phyloP scores from a whole-genome alignment of 2,797 vertebrate species.

The Bradypodion ventrale region DNA sequence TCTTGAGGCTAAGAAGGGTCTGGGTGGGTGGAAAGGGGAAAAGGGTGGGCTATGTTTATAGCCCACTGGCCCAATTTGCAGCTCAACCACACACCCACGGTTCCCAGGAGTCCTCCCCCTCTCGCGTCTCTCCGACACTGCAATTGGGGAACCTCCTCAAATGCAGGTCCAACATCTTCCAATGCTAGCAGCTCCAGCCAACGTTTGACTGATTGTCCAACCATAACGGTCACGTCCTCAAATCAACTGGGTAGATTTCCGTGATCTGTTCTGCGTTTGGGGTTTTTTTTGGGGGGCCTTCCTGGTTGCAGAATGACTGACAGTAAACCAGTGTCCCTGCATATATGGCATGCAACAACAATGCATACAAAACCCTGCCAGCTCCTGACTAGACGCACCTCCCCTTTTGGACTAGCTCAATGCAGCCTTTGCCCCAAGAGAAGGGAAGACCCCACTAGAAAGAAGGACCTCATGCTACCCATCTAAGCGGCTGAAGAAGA shows the following conservation, averaged over 20 bases:
- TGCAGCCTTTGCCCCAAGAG: background rate
- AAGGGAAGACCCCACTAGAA: background rate
- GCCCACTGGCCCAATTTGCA: background rate
- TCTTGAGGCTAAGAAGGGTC: background rate
- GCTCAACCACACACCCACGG: background rate
- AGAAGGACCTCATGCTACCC: background rate
- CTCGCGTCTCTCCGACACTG: background rate
- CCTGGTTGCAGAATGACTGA: constrained; percentile 28
- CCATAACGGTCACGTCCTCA: background rate
- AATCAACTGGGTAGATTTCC: background rate
- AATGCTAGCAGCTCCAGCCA: background rate
- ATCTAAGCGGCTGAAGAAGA: background rate
- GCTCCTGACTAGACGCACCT: no score
- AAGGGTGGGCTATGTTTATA: background rate
- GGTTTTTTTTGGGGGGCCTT: background rate
- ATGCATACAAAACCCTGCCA: background rate
- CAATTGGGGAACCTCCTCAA: background rate
- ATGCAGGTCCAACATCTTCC: background rate
- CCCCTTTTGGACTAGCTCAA: background rate
- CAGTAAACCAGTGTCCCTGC: constrained; percentile 27
- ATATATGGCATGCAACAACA: constrained; percentile 19
- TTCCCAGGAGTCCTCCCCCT: background rate
- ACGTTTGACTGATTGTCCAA: background rate
- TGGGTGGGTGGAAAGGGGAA: background rate
- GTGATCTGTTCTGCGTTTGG: background rate